Evolutionary conservation across 2,888 invertebrate species (phyloP).

Genomic region (Synergus umbraculus): DNA sequence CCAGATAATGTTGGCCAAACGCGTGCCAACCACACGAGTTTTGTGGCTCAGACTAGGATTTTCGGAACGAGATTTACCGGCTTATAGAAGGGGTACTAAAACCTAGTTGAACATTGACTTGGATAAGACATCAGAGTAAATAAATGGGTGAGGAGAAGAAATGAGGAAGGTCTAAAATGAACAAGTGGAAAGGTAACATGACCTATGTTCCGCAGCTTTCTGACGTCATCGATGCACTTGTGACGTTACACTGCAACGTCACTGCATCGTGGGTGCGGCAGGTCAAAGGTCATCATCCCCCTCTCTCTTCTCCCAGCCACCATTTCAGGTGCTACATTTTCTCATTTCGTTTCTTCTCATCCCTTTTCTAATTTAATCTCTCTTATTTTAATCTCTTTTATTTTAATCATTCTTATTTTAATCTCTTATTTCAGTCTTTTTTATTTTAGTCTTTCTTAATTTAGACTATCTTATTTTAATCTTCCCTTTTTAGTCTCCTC

Average conservation of each 20-base stretch:
- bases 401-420: not conserved
- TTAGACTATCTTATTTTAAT: not conserved
- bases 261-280: conserved; percentile 74
- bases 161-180: not conserved
- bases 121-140: too few species aligned
- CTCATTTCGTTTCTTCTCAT: conserved; percentile 44
- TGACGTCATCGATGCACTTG: conserved; percentile 72
- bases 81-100: too few species aligned
- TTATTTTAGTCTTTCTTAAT: not conserved
- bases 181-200: too few species aligned
- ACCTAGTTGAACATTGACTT: too few species aligned
- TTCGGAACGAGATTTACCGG: too few species aligned
- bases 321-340: conserved; percentile 52
- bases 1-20: too few species aligned
- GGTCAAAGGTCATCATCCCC: conserved; percentile 63
- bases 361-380: not conserved
- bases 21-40: too few species aligned
- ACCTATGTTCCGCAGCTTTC: conserved; percentile 53
- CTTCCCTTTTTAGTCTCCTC: not conserved
- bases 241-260: conserved; percentile 77
- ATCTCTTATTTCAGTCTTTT: not conserved
- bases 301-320: conserved; percentile 55
- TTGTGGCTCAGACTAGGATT: too few species aligned
- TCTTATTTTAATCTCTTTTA: not conserved
- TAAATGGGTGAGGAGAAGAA: too few species aligned